phyloP scores from a whole-genome alignment of 2,797 vertebrate genomes.

The Varecia variegata region DNA sequence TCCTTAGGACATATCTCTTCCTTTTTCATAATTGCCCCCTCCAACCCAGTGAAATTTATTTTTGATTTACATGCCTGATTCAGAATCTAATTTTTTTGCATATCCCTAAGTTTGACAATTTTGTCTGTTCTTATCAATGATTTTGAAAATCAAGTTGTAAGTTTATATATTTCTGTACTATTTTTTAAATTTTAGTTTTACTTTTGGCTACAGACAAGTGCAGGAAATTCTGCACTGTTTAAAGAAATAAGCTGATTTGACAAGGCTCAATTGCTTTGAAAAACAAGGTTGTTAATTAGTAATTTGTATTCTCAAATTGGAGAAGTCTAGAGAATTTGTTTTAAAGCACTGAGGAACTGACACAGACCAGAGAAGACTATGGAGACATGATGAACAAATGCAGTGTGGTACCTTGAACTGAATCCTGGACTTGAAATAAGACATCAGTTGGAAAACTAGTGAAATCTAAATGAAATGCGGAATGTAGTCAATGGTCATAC shows the following conservation, averaged over 20 bases:
- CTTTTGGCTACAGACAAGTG: not conserved
- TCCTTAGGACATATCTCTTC: not conserved
- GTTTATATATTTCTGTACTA: not conserved
- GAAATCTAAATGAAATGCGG: not conserved
- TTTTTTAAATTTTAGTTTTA: not conserved
- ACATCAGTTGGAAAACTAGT: not conserved
- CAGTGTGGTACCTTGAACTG: not conserved
- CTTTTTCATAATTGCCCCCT: not conserved
- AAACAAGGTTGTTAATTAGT: not conserved
- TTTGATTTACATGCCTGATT: not conserved
- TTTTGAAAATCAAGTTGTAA: not conserved
- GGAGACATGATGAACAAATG: not conserved
- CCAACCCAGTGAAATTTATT: not conserved
- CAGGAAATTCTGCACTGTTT: not conserved
- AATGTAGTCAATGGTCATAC: not conserved
- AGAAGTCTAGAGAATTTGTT: not conserved
- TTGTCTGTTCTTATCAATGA: not conserved
- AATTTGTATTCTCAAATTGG: not conserved
- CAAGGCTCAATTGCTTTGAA: not conserved
- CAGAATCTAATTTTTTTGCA: not conserved
- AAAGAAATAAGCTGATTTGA: not conserved
- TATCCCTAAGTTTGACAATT: not conserved
- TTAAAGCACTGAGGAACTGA: not conserved
- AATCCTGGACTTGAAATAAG: not conserved
- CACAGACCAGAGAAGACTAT: not conserved